phyloP scores from a whole-genome alignment of 2,888 invertebrate species.

The Ophion slaviceki region DNA sequence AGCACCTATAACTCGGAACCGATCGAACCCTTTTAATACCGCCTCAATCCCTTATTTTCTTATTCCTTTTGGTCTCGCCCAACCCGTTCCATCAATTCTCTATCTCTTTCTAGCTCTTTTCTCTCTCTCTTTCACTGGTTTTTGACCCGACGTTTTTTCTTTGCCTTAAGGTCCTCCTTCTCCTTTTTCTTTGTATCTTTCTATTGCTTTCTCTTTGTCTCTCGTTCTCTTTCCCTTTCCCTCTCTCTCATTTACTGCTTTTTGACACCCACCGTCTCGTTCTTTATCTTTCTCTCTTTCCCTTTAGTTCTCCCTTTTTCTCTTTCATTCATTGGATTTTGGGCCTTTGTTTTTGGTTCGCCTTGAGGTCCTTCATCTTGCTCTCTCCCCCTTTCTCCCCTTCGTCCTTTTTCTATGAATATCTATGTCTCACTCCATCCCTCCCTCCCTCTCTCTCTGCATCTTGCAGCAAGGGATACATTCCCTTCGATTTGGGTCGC shows the following conservation, averaged over 20 bases:
- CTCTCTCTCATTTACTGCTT: background rate
- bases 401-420: background rate
- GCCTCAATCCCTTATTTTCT: conserved; percentile 43
- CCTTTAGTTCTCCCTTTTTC: too few relatives aligned
- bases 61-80: conserved; percentile 42
- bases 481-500: conserved; percentile 62
- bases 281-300: background rate
- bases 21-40: conserved; percentile 60
- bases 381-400: conserved; percentile 11
- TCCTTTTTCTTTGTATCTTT: background rate
- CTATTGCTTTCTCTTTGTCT: background rate
- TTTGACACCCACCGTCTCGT: too few relatives aligned
- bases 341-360: background rate
- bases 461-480: conserved; percentile 23
- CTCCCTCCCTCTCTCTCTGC: conserved; percentile 11
- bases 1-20: conserved; percentile 49
- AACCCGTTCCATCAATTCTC: conserved; percentile 30
- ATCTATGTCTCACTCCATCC: conserved; percentile 8
- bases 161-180: background rate
- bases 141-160: background rate
- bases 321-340: background rate
- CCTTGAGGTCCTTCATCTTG: background rate
- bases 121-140: background rate
- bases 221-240: too few relatives aligned
- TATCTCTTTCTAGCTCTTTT: conserved; percentile 33